Evolutionary conservation across 2,113 vertebrate species (phyloP), one percentile per base, ranked within the genome.

Genomic region (Cyprinus carpio): DNA sequence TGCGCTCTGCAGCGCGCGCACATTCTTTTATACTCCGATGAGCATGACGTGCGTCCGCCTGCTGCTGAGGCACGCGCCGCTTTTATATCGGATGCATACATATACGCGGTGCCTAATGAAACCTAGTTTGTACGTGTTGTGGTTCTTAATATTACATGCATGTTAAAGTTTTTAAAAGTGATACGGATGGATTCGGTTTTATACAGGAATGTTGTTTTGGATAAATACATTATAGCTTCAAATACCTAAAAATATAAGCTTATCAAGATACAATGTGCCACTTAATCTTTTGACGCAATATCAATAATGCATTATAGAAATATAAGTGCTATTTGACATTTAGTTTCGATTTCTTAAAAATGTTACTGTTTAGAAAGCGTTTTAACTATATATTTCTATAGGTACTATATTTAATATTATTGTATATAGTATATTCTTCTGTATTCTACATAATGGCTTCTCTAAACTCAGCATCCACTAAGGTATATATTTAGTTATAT

Each of bases 21-120:
- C 90, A 60, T 56, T 84, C 79, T 91, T 93, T 93, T 94, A 94
- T 95, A 94, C 86, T 74, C 15, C 40, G 27, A 6, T 58, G 75
- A 51, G 82, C 74, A 46, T 85, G 82, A 85, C 87, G 58, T 90
- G 88, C 82, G 89, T 87, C 82, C 90, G 92, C 91, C 92, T 91
- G 8, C 20, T 49, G 29, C 72, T 46, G 27, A 31, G 29, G 27
- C 40, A 34, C 62, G 15, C 58, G 78, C 49, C 18, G 49, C 49
- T 77, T 72, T 75, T 25, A 46, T 75, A 49, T 77, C 46, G 31
- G 75, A 23, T 20, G 16, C 37, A 75, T 27, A 46, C 23, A 25
- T 8, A 25, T 2, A 46, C 0, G 10, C 23, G 9, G 25, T 54
- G 49, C n/a, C 2, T 7, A 51, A 29, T 29, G 46, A 76, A 54